phyloP scores from a whole-genome alignment of 2,113 vertebrate genomes.

The Motacilla alba region DNA sequence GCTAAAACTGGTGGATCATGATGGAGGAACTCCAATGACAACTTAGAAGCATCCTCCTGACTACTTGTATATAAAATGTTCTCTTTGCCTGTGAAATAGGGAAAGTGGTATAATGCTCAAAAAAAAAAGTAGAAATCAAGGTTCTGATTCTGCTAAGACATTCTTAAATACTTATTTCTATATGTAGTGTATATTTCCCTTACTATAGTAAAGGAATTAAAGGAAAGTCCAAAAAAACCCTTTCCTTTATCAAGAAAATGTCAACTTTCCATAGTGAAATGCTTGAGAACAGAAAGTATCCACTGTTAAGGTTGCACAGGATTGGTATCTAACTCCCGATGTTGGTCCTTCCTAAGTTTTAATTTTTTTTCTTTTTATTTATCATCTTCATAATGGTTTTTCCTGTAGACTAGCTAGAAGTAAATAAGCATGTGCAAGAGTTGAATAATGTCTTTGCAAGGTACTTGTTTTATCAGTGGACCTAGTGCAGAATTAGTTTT shows the following conservation, averaged over 20 bases:
- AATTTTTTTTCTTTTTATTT: neutral
- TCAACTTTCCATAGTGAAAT: neutral
- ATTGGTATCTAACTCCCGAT: neutral
- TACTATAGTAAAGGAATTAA: neutral
- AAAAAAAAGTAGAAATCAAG: neutral
- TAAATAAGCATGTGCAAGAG: neutral
- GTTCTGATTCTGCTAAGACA: neutral
- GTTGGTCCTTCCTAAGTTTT: neutral
- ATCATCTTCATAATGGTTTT: neutral
- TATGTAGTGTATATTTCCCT: neutral
- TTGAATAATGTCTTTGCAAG: neutral
- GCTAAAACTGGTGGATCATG: neutral
- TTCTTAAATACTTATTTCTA: neutral
- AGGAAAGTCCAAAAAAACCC: neutral
- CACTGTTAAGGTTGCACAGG: neutral
- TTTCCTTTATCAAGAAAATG: neutral
- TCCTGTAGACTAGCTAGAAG: neutral
- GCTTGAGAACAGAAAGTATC: neutral
- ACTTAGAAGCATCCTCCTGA: neutral
- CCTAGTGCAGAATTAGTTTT: neutral
- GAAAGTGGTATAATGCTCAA: neutral
- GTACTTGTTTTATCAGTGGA: neutral
- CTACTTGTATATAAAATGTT: neutral
- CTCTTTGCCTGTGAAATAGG: neutral
- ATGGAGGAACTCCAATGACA: neutral